Evolutionary conservation across 2,888 invertebrate species (phyloP).

Genomic region (Drosophila lutescens): DNA sequence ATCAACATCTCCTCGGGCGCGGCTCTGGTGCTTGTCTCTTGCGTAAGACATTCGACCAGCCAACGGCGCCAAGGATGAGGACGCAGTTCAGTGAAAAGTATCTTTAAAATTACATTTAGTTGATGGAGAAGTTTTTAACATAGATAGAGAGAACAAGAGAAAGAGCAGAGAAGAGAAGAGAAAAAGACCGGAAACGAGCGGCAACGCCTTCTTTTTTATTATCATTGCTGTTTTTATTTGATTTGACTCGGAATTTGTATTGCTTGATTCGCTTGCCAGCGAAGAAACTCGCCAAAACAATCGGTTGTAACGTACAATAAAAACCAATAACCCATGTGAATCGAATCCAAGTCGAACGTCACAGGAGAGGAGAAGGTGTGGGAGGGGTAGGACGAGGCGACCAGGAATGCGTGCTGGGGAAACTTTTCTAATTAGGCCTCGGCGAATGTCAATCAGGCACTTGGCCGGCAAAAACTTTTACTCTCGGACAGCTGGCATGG

Average conservation of each 20-base stretch:
- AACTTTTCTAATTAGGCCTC: slow-evolving; percentile 76
- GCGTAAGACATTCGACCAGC: slow-evolving; percentile 60
- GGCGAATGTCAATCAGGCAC: slow-evolving; percentile 68
- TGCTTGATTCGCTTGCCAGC: slow-evolving; percentile 54
- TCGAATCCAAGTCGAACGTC: slow-evolving; percentile 11
- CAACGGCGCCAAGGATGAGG: slow-evolving; percentile 49
- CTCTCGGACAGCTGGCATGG: slow-evolving; percentile 30
- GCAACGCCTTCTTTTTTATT: slow-evolving; percentile 68
- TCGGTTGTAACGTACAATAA: slow-evolving; percentile 46
- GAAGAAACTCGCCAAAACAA: slow-evolving; percentile 36
- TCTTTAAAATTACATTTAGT: slow-evolving; percentile 80
- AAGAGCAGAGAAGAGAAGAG: slow-evolving; percentile 41
- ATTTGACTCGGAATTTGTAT: slow-evolving; percentile 52
- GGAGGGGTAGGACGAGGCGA: neutral
- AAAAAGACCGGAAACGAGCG: slow-evolving; percentile 61
- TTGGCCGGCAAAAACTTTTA: slow-evolving; percentile 55
- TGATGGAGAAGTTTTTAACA: slow-evolving; percentile 61
- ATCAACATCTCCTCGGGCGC: slow-evolving; percentile 30
- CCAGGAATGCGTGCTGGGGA: slow-evolving; percentile 38
- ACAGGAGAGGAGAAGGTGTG: neutral
- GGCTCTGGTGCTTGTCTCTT: slow-evolving; percentile 56
- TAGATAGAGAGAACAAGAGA: slow-evolving; percentile 32
- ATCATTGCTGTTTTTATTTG: slow-evolving; percentile 49
- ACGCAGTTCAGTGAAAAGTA: slow-evolving; percentile 63
- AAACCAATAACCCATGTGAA: slow-evolving; percentile 50